Evolutionary conservation across 1,140 invertebrate species (phyloP), one percentile per base, ranked within the genome.

Genomic region (Ephestia elutella): DNA sequence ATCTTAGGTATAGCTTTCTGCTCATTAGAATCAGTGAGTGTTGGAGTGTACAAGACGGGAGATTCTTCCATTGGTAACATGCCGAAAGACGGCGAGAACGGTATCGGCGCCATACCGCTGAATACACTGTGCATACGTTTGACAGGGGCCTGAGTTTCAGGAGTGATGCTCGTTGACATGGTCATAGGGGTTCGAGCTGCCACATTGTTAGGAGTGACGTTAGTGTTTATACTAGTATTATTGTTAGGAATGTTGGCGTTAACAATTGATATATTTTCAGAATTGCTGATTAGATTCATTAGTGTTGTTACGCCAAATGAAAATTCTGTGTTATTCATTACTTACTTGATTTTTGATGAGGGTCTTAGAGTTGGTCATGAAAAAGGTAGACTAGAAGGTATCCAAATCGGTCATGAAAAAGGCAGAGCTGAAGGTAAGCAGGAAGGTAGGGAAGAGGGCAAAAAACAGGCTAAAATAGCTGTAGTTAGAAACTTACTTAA

Each of bases 41-140:
- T 94, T 32, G 93, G 90, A 28, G 89, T 92, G 89, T 82, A 92
- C 65, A 86, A 73, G 20, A 86, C 78, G 71, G 87, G 87, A 82
- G 90, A 90, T 84, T 90, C 91, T 76, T 97, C 95, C 69, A 97
- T 87, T 9, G 96, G 95, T 66, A 97, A 89, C 65, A 97, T 93
- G 64, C 96, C 96, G 91, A 98, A 98, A 79, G 94, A 94, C 10
- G 94, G 94, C 21, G 93, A 94, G 56, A 93, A 87, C 48, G 93
- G 93, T 70, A 92, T 93, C 59, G 86, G 79, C 50, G 87, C 82
- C 57, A 86, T 78, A n/a, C 85, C 85, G 68, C 87, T 85, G 57
- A 90, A 90, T 9, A 89, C 85, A 71, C 89, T 89, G 54, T 89
- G 83, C 76, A 89, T 84, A 32, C 81, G 68, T 58, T 89, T 87